phyloP scores from a whole-genome alignment of 1,140 invertebrate species.

The Medauroidea extradentata region DNA sequence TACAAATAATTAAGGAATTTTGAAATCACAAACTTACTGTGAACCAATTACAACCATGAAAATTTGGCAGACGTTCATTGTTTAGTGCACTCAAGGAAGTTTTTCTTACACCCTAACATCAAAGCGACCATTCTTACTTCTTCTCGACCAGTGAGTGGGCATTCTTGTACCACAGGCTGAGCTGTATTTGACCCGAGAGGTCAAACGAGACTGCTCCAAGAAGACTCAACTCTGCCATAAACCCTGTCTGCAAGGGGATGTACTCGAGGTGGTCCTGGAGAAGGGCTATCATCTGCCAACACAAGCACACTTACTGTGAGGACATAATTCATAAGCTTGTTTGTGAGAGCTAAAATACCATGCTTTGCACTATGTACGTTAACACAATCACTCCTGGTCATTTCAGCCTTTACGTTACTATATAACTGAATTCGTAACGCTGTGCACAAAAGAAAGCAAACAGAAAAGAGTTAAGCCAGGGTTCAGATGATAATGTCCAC shows the following conservation, averaged over 20 bases:
- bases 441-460: too few relatives aligned
- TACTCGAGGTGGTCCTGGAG: slow-evolving; percentile 69
- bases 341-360: too few relatives aligned
- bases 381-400: too few relatives aligned
- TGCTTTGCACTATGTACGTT: too few relatives aligned
- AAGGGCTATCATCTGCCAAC: slow-evolving; percentile 59
- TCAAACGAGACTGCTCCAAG: slow-evolving; percentile 75
- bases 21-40: background rate
- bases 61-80: background rate
- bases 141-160: slow-evolving; percentile 76
- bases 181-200: slow-evolving; percentile 74
- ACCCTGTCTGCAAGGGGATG: slow-evolving; percentile 67
- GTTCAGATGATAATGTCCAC: too few relatives aligned
- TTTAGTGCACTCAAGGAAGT: slow-evolving; percentile 21
- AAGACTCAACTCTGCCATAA: slow-evolving; percentile 63
- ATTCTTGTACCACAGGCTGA: slow-evolving; percentile 84
- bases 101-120: slow-evolving; percentile 3
- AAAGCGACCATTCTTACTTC: slow-evolving; percentile 48
- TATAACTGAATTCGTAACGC: too few relatives aligned
- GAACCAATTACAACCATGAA: background rate
- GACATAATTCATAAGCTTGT: too few relatives aligned
- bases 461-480: too few relatives aligned
- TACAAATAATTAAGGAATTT: too few relatives aligned
- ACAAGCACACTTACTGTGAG: background rate
- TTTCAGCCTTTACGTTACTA: too few relatives aligned